Conservation (phyloP, 2,888 invertebrate genomes). For the Meiosimyza platycephala region DNA sequence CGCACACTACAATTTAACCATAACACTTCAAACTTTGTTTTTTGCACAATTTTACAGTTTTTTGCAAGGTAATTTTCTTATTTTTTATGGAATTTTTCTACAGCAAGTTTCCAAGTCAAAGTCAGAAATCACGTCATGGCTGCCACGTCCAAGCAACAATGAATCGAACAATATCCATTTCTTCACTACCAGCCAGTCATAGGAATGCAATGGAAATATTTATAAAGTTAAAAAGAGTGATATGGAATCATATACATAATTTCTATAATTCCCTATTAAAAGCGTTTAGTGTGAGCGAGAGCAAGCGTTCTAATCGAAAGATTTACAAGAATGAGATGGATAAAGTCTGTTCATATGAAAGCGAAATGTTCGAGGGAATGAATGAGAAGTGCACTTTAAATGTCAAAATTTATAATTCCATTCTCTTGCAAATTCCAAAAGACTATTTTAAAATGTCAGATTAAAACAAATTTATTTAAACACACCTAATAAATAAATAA, state of each 20-base stretch:
- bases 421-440: neutral
- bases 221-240: conserved; percentile 1
- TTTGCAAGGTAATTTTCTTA: conserved; percentile 49
- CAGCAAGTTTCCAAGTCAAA: conserved; percentile 54
- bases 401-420: conserved; percentile 24
- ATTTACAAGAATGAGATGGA: neutral
- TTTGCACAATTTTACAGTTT: conserved; percentile 51
- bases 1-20: conserved; percentile 53
- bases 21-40: conserved; percentile 43
- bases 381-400: conserved; percentile 3
- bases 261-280: neutral
- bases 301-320: neutral
- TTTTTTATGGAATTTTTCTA: conserved; percentile 54
- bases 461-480: no score
- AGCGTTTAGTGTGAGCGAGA: neutral
- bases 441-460: neutral
- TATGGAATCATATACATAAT: conserved; percentile 15
- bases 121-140: conserved; percentile 67
- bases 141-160: conserved; percentile 68
- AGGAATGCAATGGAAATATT: conserved; percentile 36
- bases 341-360: neutral
- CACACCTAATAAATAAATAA: no score
- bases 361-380: no score
- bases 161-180: conserved; percentile 61
- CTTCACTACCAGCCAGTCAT: conserved; percentile 19